Conservation (phyloP, 2,797 vertebrate genomes). For the Ambastaia sidthimunki region DNA sequence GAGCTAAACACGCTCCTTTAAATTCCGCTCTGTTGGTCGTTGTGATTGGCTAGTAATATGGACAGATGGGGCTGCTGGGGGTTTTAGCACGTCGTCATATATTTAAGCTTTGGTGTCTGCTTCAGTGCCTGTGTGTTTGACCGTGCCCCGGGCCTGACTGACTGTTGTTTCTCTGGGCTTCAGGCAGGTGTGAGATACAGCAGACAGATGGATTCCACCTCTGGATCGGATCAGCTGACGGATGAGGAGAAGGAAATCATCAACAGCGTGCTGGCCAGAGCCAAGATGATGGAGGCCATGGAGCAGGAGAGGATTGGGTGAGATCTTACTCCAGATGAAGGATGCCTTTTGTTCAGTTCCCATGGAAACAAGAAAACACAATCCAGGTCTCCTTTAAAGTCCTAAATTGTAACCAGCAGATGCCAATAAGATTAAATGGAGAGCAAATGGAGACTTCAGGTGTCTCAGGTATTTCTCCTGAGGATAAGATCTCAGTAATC, state of each 20-base stretch:
- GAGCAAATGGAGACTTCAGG: not conserved
- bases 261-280: conserved; percentile 90
- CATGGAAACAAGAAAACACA: not conserved
- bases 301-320: conserved; percentile 92
- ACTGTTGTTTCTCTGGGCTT: conserved; percentile 22
- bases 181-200: conserved; percentile 46
- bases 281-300: conserved; percentile 89
- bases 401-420: not conserved
- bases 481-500: not conserved
- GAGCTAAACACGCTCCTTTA: not conserved
- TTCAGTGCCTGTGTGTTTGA: conserved; percentile 4
- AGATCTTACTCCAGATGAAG: conserved; percentile 53
- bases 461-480: not conserved
- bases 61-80: conserved; percentile 34
- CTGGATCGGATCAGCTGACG: conserved; percentile 83
- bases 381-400: not conserved
- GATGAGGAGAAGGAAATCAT: conserved; percentile 97
- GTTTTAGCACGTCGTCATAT: conserved; percentile 25
- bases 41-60: conserved; percentile 12
- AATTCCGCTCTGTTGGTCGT: conserved; percentile 20
- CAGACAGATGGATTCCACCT: conserved; percentile 41
- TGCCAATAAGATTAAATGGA: not conserved
- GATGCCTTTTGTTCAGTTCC: not conserved
- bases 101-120: conserved; percentile 23
- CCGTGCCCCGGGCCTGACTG: conserved; percentile 25